phyloP scores from a whole-genome alignment of 1,140 invertebrate species.

The Microplitis mediator region DNA sequence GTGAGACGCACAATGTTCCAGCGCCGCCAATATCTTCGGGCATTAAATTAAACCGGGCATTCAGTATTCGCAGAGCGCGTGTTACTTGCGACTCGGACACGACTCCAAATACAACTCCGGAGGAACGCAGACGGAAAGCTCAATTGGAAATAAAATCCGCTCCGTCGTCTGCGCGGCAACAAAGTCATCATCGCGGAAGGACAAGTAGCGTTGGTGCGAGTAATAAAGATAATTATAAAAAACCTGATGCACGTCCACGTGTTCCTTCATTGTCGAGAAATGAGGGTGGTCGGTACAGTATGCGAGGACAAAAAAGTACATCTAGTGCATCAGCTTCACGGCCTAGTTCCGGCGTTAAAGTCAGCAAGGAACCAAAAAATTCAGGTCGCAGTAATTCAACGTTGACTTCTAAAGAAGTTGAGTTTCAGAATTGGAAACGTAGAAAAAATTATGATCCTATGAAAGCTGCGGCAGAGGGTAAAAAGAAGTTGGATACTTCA shows the following conservation, averaged over 20 bases:
- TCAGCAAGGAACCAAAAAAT: slow-evolving; percentile 42
- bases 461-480: slow-evolving; percentile 83
- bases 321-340: slow-evolving; percentile 15
- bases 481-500: slow-evolving; percentile 62
- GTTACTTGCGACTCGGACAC: slow-evolving; percentile 48
- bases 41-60: slow-evolving; percentile 48
- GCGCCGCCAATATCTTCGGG: slow-evolving; percentile 41
- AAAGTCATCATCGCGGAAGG: slow-evolving; percentile 42
- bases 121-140: slow-evolving; percentile 43
- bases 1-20: slow-evolving; percentile 37
- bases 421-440: slow-evolving; percentile 91
- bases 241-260: slow-evolving; percentile 46
- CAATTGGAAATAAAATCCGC: slow-evolving; percentile 44
- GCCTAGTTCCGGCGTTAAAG: slow-evolving; percentile 38
- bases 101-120: slow-evolving; percentile 48
- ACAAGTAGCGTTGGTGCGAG: slow-evolving; percentile 36
- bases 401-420: slow-evolving; percentile 73
- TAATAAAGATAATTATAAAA: slow-evolving; percentile 41
- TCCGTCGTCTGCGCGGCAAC: slow-evolving; percentile 35
- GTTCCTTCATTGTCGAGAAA: slow-evolving; percentile 62
- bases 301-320: slow-evolving; percentile 60
- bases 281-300: slow-evolving; percentile 72
- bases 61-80: slow-evolving; percentile 49
- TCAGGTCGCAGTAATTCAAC: slow-evolving; percentile 68
- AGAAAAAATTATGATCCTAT: slow-evolving; percentile 90